Evolutionary conservation across 1,140 invertebrate genomes (phyloP).

Genomic region (Triops longicaudatus): DNA sequence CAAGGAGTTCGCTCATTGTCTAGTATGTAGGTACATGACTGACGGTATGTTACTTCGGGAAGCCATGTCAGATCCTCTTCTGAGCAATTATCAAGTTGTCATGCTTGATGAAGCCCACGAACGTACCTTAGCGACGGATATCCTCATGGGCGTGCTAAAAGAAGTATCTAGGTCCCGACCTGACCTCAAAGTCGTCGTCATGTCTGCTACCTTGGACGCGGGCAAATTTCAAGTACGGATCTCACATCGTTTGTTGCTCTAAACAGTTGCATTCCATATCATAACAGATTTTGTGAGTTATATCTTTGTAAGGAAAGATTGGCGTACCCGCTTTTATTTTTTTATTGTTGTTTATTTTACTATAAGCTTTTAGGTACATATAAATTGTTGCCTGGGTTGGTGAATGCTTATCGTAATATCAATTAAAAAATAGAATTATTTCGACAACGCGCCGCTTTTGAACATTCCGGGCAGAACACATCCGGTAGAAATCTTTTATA

Average conservation of each 20-base stretch:
- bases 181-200: conserved; percentile 96
- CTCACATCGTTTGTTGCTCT: conserved; percentile 33
- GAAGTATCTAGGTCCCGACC: conserved; percentile 89
- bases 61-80: conserved; percentile 97
- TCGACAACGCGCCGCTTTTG: conserved; percentile 96
- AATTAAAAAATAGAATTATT: conserved; percentile 60
- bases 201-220: conserved; percentile 99
- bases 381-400: background rate
- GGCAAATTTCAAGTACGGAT: conserved; percentile 83
- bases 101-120: conserved; percentile 99
- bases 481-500: conserved; percentile 98
- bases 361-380: too few relatives aligned
- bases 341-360: too few relatives aligned
- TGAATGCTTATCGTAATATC: background rate
- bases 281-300: too few relatives aligned
- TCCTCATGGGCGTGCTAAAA: conserved; percentile 96
- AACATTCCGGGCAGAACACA: conserved; percentile 94
- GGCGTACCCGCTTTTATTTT: too few relatives aligned
- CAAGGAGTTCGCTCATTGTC: conserved; percentile 24
- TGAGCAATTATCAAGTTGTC: conserved; percentile 92
- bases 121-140: conserved; percentile 94
- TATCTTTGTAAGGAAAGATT: too few relatives aligned
- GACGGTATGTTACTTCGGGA: conserved; percentile 99
- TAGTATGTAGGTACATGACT: conserved; percentile 76
- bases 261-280: too few relatives aligned